These are phyloP conservation scores for Bubalus kerabau DNA, from an alignment of 2,113 vertebrate species.

Conservation along the genomic window DNA sequence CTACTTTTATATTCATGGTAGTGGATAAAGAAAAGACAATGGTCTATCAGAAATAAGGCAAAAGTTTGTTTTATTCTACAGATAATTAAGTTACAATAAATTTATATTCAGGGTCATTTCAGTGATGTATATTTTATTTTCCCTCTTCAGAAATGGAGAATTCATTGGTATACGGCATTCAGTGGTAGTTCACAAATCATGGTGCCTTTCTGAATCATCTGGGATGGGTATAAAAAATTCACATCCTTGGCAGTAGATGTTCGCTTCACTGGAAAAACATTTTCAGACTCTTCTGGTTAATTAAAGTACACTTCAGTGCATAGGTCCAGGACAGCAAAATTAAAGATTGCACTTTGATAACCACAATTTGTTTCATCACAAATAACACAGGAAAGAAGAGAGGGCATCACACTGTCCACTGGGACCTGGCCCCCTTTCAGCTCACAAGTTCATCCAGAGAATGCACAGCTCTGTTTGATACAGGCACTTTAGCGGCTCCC, in stretches of 20 bases:
- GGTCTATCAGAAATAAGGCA: background rate
- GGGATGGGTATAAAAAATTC: background rate
- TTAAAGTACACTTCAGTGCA: background rate
- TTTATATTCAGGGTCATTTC: background rate
- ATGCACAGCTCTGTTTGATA: background rate
- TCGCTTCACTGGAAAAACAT: background rate
- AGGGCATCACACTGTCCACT: background rate
- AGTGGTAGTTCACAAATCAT: background rate
- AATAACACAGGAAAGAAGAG: background rate
- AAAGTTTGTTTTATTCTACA: background rate
- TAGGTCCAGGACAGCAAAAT: background rate
- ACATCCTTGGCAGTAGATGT: background rate
- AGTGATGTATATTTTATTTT: constrained; percentile 3
- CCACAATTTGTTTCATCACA: constrained; percentile 55
- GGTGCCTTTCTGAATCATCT: background rate
- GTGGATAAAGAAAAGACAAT: background rate
- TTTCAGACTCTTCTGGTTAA: constrained; percentile 23
- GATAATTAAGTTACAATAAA: background rate
- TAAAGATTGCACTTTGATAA: constrained; percentile 39
- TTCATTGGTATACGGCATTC: background rate
- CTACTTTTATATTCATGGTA: background rate
- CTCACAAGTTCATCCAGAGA: background rate
- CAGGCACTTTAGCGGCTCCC: background rate
- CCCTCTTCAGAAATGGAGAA: background rate
- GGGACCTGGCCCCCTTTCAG: background rate